These are phyloP conservation scores for Acleris literana DNA, from an alignment of 2,888 invertebrate genomes.

Conservation along the genomic window DNA sequence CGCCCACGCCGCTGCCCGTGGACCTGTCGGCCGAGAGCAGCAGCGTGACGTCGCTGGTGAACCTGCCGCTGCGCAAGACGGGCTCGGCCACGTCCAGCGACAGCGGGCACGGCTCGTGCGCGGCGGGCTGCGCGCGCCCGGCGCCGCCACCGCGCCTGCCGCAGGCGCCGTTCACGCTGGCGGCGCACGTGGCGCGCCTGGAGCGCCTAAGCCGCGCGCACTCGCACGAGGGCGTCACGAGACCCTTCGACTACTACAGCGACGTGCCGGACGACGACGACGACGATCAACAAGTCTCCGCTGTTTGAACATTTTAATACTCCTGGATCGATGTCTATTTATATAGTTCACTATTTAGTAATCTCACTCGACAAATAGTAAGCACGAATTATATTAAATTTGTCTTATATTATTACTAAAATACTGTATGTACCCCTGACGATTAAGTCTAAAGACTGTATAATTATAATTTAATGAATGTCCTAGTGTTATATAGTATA, in stretches of 20 bases:
- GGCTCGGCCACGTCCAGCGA: slow-evolving; percentile 96
- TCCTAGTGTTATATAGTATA: slow-evolving; percentile 81
- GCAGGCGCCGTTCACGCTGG: slow-evolving; percentile 92
- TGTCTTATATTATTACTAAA: slow-evolving; percentile 61
- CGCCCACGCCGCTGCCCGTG: slow-evolving; percentile 92
- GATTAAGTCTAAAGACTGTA: slow-evolving; percentile 83
- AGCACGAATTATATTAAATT: slow-evolving; percentile 76
- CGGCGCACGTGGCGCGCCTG: slow-evolving; percentile 93
- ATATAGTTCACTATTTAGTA: slow-evolving; percentile 76
- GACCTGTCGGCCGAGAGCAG: slow-evolving; percentile 97
- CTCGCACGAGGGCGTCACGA: slow-evolving; percentile 93
- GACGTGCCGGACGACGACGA: slow-evolving; percentile 79
- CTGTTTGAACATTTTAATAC: slow-evolving; percentile 72
- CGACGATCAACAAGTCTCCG: slow-evolving; percentile 81
- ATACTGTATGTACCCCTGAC: slow-evolving; percentile 77
- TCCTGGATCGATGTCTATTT: slow-evolving; percentile 74
- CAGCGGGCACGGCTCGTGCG: slow-evolving; percentile 93
- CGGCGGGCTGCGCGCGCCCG: slow-evolving; percentile 81
- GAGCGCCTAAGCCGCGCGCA: slow-evolving; percentile 92
- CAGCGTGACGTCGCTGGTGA: slow-evolving; percentile 96
- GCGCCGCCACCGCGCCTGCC: slow-evolving; percentile 88
- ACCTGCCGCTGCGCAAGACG: slow-evolving; percentile 94
- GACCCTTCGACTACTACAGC: slow-evolving; percentile 88
- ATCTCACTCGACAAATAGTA: slow-evolving; percentile 80
- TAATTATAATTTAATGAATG: slow-evolving; percentile 74